Percentiles rank a stretch among this genome's conserved stretches.
These are phyloP conservation scores for Harpagifer antarcticus DNA, from an alignment of 2,797 vertebrate genomes.

Conservation along the genomic window DNA sequence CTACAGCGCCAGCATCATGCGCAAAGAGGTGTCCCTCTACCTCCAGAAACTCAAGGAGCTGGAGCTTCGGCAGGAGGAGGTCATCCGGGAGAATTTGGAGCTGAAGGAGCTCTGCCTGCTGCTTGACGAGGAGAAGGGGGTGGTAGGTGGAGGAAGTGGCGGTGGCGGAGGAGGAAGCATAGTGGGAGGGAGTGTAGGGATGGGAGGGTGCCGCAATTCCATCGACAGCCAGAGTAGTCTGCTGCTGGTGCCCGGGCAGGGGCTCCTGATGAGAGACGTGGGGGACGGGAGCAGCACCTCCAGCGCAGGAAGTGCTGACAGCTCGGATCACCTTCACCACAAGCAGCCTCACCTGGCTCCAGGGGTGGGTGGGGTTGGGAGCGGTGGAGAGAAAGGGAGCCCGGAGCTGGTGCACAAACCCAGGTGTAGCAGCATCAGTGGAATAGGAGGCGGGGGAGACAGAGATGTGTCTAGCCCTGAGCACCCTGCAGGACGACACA, in stretches of 20 bases:
- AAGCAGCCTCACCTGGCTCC: constrained; percentile 86
- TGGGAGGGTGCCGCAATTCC: constrained; percentile 91
- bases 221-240: constrained; percentile 96
- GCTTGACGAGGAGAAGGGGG: constrained; percentile 93
- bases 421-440: constrained; percentile 81
- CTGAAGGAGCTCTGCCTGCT: constrained; percentile 95
- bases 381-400: constrained; percentile 79
- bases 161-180: constrained; percentile 46
- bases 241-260: constrained; percentile 87
- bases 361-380: constrained; percentile 55
- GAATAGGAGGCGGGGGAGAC: constrained; percentile 65
- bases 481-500: constrained; percentile 86
- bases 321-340: constrained; percentile 91
- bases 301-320: constrained; percentile 94
- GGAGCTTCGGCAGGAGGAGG: constrained; percentile 94
- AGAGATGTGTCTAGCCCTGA: constrained; percentile 81
- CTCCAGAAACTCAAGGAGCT: constrained; percentile 96
- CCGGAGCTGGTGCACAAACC: constrained; percentile 88
- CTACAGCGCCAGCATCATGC: constrained; percentile 95
- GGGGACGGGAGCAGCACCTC: constrained; percentile 98
- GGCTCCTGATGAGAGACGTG: constrained; percentile 91
- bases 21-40: constrained; percentile 96
- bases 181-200: constrained; percentile 61
- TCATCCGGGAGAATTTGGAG: constrained; percentile 95
- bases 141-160: constrained; percentile 56